Base-by-base conservation (phyloP, 2,113 vertebrate genomes). In the Petromus typicus region DNA sequence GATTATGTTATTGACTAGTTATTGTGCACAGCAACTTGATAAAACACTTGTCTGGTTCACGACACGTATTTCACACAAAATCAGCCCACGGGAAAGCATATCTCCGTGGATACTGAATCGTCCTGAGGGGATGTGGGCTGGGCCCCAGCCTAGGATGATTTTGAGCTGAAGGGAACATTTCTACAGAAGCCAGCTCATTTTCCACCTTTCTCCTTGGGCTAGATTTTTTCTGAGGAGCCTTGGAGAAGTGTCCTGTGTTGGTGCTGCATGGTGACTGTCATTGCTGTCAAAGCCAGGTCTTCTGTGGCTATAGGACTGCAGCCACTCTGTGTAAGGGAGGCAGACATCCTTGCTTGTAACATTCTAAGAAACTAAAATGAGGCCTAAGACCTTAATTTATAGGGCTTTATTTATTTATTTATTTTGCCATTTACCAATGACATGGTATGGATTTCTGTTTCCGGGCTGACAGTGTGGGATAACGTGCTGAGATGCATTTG, bases 31-130 rank as follows among this genome's bases (percentile, higher is more conserved):
- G 37, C 56, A 63, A 73, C 75, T 59, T 89, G 64, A 34, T 63
- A 30, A 86, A 54, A 64, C 10, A 18, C 30, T 51, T 37, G 64
- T 63, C n/a, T 27, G 45, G 40, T 64, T 81, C 54, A 40, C 8
- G 40, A 34, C 86, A 45, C 20, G 27, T 40, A 20, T 17, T 90
- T 73, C 82, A 30, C 37, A 56, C 48, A 69, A 80, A 59, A n/a
- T 20, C 17, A 4, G 69, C 8, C 30, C 51, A 1, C 76, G 90
- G 56, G 51, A 95, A 79, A 84, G 59, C 34, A 0, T 18, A 16
- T 17, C 34, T 88, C 34, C 34, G 30, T 93, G 40, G n/a, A n/a
- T 73, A 25, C 34, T 94, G n/a, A 71, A 57, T 78, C 17, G 93
- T 27, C 27, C 86, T 25, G 11, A 12, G 75, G 48, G 59, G 59